These are phyloP conservation scores for Calliphora vomitoria DNA, from an alignment of 2,888 invertebrate species.

Conservation along the genomic window DNA sequence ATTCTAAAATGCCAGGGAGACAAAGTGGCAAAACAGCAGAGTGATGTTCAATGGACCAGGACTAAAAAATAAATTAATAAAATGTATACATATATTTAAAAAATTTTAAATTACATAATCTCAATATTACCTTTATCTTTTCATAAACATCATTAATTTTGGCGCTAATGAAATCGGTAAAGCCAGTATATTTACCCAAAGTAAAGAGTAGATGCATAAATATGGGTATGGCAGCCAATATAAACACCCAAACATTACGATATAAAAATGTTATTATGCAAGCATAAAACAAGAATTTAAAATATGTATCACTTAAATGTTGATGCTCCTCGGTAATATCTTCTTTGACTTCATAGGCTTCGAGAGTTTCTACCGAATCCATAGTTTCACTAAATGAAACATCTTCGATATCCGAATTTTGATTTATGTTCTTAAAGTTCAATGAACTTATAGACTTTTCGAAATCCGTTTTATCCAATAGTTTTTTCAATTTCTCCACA, in stretches of 20 bases:
- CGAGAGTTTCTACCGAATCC: slow-evolving; percentile 79
- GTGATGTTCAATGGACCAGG: slow-evolving; percentile 85
- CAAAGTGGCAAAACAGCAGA: slow-evolving; percentile 91
- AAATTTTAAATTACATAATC: neutral
- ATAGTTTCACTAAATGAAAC: slow-evolving; percentile 81
- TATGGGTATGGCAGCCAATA: slow-evolving; percentile 91
- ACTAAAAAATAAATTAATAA: slow-evolving; percentile 83
- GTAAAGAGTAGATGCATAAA: slow-evolving; percentile 80
- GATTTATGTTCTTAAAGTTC: slow-evolving; percentile 79
- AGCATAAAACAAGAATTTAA: slow-evolving; percentile 92
- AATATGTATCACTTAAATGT: slow-evolving; percentile 88
- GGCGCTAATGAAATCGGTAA: slow-evolving; percentile 79
- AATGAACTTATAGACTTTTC: slow-evolving; percentile 81
- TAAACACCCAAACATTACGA: slow-evolving; percentile 93
- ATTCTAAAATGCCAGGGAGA: slow-evolving; percentile 90
- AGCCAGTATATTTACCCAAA: slow-evolving; percentile 80
- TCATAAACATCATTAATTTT: slow-evolving; percentile 78
- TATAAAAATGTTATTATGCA: slow-evolving; percentile 93
- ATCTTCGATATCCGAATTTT: slow-evolving; percentile 80
- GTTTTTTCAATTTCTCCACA: slow-evolving; percentile 79
- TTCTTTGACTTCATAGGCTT: slow-evolving; percentile 69
- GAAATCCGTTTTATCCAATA: slow-evolving; percentile 81
- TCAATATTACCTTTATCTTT: slow-evolving; percentile 76
- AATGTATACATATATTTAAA: neutral
- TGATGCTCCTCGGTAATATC: slow-evolving; percentile 80